Evolutionary conservation across 2,113 vertebrate genomes (phyloP).

Genomic region (Paradisaea rubra): DNA sequence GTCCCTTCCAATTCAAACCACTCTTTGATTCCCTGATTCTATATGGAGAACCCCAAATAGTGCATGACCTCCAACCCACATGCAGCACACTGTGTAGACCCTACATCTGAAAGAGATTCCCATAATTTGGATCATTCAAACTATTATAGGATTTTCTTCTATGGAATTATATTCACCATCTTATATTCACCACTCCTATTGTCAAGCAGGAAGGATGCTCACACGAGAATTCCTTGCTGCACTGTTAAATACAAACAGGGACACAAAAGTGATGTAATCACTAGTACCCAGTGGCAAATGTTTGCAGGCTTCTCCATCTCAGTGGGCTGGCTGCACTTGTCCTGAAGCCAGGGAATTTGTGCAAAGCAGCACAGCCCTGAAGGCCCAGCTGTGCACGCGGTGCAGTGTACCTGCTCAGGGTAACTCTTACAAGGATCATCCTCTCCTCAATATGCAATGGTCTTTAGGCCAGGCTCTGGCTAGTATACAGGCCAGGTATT

Average conservation of each 20-base stretch:
- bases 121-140: background rate
- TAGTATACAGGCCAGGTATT: background rate
- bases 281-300: background rate
- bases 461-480: background rate
- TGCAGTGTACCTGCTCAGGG: background rate
- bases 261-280: background rate
- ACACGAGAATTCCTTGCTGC: background rate
- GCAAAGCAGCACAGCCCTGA: background rate
- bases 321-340: too few relatives aligned
- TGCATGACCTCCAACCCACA: background rate
- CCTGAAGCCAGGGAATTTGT: background rate
- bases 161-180: background rate
- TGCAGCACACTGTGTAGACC: background rate
- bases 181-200: background rate
- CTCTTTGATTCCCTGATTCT: background rate
- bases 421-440: background rate
- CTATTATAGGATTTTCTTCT: background rate
- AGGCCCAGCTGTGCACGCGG: background rate
- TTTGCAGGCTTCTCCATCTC: background rate
- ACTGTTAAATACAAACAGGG: background rate
- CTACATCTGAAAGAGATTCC: rapidly evolving
- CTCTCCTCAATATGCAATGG: background rate
- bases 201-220: background rate
- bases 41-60: background rate
- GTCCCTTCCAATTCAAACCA: background rate